Evolutionary conservation across 2,113 vertebrate genomes (phyloP).

Genomic region (Echinops telfairi): DNA sequence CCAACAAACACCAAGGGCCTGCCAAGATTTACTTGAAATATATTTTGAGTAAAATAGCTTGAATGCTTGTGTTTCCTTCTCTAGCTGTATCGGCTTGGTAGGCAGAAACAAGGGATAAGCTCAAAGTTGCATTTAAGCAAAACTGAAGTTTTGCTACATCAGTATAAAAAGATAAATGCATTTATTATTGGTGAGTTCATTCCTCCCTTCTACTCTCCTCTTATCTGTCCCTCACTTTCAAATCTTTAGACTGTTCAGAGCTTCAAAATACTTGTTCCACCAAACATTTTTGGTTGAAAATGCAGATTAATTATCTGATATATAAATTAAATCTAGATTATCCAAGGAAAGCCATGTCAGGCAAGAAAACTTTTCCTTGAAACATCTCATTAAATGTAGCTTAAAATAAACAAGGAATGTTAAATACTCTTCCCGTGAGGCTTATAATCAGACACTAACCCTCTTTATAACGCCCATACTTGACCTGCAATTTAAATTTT

Average conservation of each 20-base stretch:
- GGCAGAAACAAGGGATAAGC: not conserved
- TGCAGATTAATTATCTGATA: not conserved
- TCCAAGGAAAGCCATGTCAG: not conserved
- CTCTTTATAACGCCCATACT: not conserved
- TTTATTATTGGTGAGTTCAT: not conserved
- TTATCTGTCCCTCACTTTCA: not conserved
- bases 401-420: constrained; percentile 22
- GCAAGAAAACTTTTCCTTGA: not conserved
- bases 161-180: too few species aligned
- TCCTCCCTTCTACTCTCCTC: not conserved
- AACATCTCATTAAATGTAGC: not conserved
- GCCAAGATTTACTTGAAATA: not conserved
- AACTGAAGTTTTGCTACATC: not conserved
- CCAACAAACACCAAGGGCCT: not conserved
- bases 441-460: not conserved
- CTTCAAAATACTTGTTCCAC: not conserved
- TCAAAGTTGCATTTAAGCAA: not conserved
- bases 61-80: not conserved
- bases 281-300: constrained; percentile 7
- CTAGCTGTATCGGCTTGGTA: not conserved
- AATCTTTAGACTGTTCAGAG: constrained; percentile 15
- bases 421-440: not conserved
- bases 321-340: not conserved
- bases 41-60: not conserved
- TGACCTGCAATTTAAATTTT: not conserved